These are phyloP conservation scores for Diaphora mendica DNA, from an alignment of 2,888 invertebrate genomes.

Conservation along the genomic window DNA sequence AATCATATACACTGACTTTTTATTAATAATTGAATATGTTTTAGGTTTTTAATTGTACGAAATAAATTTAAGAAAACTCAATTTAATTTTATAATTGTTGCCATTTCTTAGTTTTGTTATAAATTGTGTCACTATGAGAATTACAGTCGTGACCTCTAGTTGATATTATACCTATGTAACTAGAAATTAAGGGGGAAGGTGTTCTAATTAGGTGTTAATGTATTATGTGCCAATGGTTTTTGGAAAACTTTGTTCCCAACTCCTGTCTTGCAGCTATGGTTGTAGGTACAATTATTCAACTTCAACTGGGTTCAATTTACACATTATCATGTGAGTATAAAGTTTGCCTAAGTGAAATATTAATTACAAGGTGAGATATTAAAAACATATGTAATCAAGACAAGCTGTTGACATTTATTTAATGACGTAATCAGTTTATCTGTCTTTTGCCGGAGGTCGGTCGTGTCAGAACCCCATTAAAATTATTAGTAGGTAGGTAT, in stretches of 20 bases:
- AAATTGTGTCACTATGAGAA: background rate
- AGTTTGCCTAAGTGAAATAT: background rate
- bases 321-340: background rate
- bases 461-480: conserved; percentile 27
- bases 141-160: conserved; percentile 15
- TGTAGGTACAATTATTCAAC: background rate
- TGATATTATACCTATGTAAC: conserved; percentile 1
- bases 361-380: conserved; percentile 4
- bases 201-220: background rate
- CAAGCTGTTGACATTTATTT: conserved; percentile 16
- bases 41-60: conserved; percentile 15
- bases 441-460: conserved; percentile 20
- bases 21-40: conserved; percentile 11
- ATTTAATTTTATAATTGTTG: conserved; percentile 2
- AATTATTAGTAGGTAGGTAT: conserved; percentile 19
- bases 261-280: background rate
- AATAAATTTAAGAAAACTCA: conserved; percentile 7
- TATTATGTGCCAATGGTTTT: conserved; percentile 13
- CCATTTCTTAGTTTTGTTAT: conserved; percentile 2
- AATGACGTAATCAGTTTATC: conserved; percentile 24
- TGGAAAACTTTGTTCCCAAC: background rate
- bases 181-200: conserved; percentile 1
- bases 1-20: conserved; percentile 24
- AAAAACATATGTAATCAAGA: conserved; percentile 9
- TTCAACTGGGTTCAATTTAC: background rate